Evolutionary conservation across 2,888 invertebrate species (phyloP), one percentile per base, ranked within the genome.

Genomic region (Brenthis daphne): DNA sequence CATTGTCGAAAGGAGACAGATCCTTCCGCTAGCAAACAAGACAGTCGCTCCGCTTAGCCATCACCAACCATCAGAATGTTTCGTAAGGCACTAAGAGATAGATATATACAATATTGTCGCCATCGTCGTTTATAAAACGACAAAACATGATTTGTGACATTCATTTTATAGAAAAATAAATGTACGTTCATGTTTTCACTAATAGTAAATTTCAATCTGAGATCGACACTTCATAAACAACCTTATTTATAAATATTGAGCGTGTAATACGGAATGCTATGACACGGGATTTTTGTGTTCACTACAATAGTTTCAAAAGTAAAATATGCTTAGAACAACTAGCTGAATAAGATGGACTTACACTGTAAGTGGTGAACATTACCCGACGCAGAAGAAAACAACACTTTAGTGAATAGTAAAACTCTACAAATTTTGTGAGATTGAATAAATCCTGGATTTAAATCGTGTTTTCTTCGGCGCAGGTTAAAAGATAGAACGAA

Each of bases 121-220:
- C 75, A 72, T 72, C 79, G 79, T 77, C 79, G 80, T 79, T 78
- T 77, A 75, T 74, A 74, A 81, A 76, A 80, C 81, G 82, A 83
- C 81, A 80, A 81, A 82, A 82, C 78, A 78, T 77, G 79, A 81
- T 85, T 86, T 87, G 88, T 88, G 87, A 89, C 87, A 85, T 84
- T 82, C 77, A 78, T 83, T 83, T 86, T 70, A 80, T 82, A 78
- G 76, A 80, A 79, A 82, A 84, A 75, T 82, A 78, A 77, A 60
- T 66, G 60, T 66, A 60, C 60, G 29, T 60, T 53, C 51, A 87
- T 88, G 87, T 85, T 86, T 85, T 83, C 85, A 91, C 92, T 91
- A 92, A 83, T 86, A 90, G 87, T 91, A 87, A 89, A 87, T 90
- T 90, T 92, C 91, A 92, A 91, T 87, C 88, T 92, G 92, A 92